Percentiles rank a stretch among this genome's conserved stretches.
These are phyloP conservation scores for Antheraea mylitta DNA, from an alignment of 1,140 invertebrate species.

Conservation along the genomic window DNA sequence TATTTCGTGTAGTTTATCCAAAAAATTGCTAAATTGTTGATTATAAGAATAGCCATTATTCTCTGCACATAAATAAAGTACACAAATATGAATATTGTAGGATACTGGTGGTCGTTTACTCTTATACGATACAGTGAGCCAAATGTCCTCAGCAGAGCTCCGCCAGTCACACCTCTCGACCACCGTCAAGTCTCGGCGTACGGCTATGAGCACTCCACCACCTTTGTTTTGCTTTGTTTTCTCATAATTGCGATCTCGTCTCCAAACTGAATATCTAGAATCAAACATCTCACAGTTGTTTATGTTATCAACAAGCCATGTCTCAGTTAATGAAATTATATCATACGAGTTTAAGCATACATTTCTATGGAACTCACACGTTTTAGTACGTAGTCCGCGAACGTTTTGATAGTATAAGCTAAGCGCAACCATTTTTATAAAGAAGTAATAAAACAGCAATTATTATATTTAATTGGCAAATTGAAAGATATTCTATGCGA, in stretches of 20 bases:
- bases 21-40: too few relatives aligned
- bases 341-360: conserved; percentile 14
- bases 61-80: too few relatives aligned
- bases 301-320: conserved; percentile 1
- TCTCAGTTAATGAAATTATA: conserved; percentile 13
- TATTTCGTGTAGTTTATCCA: too few relatives aligned
- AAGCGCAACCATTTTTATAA: background rate
- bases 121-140: too few relatives aligned
- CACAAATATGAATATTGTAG: too few relatives aligned
- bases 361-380: conserved; percentile 9
- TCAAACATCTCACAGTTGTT: background rate
- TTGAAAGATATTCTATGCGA: too few relatives aligned
- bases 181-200: conserved; percentile 19
- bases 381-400: conserved; percentile 5
- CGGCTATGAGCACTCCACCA: conserved; percentile 28
- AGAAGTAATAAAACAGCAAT: too few relatives aligned
- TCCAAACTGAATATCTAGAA: background rate
- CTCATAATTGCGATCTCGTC: background rate
- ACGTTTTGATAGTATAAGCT: conserved; percentile 9
- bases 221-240: conserved; percentile 16
- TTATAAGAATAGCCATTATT: too few relatives aligned
- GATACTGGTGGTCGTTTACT: too few relatives aligned
- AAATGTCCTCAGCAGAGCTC: too few relatives aligned
- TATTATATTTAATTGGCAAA: too few relatives aligned
- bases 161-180: conserved; percentile 11